Conservation (phyloP, 1,140 invertebrate species). For the Cotesia vestalis region DNA sequence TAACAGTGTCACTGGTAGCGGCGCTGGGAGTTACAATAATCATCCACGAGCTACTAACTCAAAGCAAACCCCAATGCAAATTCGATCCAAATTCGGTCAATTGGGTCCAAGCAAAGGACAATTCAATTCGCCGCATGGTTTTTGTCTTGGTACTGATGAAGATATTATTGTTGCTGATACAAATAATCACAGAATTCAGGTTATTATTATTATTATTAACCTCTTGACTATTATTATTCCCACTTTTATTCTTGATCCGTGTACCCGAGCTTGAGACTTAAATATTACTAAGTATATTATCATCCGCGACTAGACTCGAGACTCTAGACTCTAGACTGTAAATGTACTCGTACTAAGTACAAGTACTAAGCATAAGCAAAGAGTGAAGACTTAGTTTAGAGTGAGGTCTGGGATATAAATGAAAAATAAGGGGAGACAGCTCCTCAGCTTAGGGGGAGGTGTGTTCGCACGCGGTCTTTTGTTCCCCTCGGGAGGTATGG, state of each 20-base stretch:
- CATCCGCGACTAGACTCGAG: slow-evolving; percentile 3
- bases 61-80: slow-evolving; percentile 83
- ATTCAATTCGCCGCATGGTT: slow-evolving; percentile 96
- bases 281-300: slow-evolving; percentile 1
- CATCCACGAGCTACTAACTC: slow-evolving; percentile 71
- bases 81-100: slow-evolving; percentile 92
- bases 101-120: slow-evolving; percentile 90
- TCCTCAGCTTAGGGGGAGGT: slow-evolving; percentile 7
- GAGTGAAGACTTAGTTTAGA: no score
- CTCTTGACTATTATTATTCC: background rate
- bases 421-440: no score
- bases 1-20: slow-evolving; percentile 54
- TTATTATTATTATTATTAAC: slow-evolving; percentile 55
- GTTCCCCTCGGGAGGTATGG: slow-evolving; percentile 31
- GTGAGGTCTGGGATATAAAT: no score
- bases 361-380: no score
- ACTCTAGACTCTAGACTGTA: no score
- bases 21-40: slow-evolving; percentile 63
- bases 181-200: slow-evolving; percentile 94
- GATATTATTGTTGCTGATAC: slow-evolving; percentile 96
- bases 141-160: slow-evolving; percentile 92
- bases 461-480: slow-evolving; percentile 24
- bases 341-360: no score
- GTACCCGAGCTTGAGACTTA: background rate
- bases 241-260: background rate